Conservation (phyloP, 37 sponge, comb jelly and placozoan species). For the Geodia barretti region DNA sequence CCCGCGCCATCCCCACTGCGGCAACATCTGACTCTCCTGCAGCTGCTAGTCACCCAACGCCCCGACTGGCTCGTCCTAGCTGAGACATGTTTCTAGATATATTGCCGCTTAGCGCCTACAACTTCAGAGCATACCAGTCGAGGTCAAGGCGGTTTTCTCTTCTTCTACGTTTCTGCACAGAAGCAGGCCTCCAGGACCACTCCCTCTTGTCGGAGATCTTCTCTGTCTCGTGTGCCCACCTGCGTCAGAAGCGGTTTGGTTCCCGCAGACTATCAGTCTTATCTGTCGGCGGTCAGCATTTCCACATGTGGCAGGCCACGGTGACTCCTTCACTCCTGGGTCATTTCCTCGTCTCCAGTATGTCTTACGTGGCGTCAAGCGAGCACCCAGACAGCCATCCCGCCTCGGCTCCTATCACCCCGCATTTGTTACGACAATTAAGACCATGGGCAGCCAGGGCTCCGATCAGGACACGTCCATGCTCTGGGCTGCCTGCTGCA, state of each 20-base stretch:
- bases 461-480: slow-evolving; percentile 1
- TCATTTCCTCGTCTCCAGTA: neutral
- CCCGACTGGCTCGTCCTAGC: slow-evolving; percentile 30
- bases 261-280: neutral
- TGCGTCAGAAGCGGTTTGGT: neutral
- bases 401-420: slow-evolving; percentile 15
- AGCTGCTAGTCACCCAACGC: slow-evolving; percentile 6
- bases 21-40: neutral
- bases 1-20: neutral
- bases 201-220: slow-evolving; percentile 19
- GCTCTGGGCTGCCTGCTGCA: slow-evolving; percentile 28
- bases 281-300: slow-evolving; percentile 8
- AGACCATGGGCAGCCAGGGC: neutral
- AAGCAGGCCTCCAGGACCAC: neutral
- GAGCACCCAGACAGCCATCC: neutral
- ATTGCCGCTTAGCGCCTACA: slow-evolving; percentile 14
- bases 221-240: slow-evolving; percentile 29
- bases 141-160: slow-evolving; percentile 12
- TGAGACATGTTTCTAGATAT: slow-evolving; percentile 25
- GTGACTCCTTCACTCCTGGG: neutral
- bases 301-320: neutral
- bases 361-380: slow-evolving; percentile 8
- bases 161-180: slow-evolving; percentile 26
- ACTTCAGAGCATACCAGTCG: slow-evolving; percentile 17
- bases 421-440: neutral